Percentiles rank a stretch among this genome's conserved stretches.
Conservation (phyloP, 2,113 vertebrate genomes). For the Sigmodon hispidus region DNA sequence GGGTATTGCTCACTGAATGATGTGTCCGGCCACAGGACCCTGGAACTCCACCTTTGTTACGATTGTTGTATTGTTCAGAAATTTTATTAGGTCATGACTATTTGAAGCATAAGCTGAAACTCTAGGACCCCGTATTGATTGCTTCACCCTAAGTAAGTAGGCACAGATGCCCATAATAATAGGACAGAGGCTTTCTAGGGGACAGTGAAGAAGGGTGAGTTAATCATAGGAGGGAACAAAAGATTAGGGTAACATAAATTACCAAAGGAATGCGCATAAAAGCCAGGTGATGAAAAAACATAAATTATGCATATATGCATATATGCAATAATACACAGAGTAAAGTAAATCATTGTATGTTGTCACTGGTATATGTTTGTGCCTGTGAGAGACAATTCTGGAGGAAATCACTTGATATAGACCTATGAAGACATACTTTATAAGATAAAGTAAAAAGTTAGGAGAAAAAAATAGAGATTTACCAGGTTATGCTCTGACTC, state of each 20-base stretch:
- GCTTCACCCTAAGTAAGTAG: background rate
- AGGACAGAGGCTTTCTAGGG: background rate
- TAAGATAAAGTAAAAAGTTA: background rate
- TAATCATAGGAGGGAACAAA: background rate
- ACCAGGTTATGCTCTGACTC: background rate
- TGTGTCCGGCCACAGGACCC: background rate
- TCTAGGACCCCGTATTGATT: background rate
- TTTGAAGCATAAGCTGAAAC: background rate
- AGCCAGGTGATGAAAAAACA: background rate
- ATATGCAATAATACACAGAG: rapidly evolving
- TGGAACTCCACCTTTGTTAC: background rate
- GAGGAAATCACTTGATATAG: background rate
- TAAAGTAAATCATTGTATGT: background rate
- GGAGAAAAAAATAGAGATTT: background rate
- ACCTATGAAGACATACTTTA: background rate
- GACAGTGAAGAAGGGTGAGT: rapidly evolving
- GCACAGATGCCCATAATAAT: rapidly evolving
- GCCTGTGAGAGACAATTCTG: background rate
- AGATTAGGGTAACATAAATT: background rate
- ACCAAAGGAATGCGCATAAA: background rate
- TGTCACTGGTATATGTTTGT: background rate
- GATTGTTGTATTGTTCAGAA: background rate
- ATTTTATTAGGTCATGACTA: background rate
- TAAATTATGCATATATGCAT: too few relatives aligned
- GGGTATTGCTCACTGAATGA: background rate